Conservation (phyloP, 1,140 invertebrate species). For the Lerema accius region DNA sequence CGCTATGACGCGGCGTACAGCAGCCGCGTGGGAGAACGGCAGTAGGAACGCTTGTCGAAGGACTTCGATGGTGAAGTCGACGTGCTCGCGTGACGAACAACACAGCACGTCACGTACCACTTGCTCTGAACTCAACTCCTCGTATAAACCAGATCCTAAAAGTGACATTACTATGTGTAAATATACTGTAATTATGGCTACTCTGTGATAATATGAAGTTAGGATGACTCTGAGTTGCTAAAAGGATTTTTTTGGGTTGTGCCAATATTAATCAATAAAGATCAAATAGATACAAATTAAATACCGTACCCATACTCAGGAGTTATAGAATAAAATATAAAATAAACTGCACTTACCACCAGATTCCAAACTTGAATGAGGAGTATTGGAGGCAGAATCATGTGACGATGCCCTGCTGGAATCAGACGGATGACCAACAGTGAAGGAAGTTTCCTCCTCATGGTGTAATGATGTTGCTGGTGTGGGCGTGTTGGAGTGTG, state of each 20-base stretch:
- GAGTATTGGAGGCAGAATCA: slow-evolving; percentile 70
- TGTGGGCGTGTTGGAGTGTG: slow-evolving; percentile 63
- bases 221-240: too few species aligned
- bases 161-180: too few species aligned
- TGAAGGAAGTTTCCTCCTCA: slow-evolving; percentile 80
- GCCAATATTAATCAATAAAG: too few species aligned
- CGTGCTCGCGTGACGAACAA: slow-evolving; percentile 91
- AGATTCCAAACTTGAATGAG: slow-evolving; percentile 79
- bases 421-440: slow-evolving; percentile 75
- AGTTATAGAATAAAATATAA: too few species aligned
- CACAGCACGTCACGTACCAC: slow-evolving; percentile 95
- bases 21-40: slow-evolving; percentile 93
- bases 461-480: slow-evolving; percentile 67
- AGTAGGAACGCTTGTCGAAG: slow-evolving; percentile 96
- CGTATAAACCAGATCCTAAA: slow-evolving; percentile 55
- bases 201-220: too few species aligned
- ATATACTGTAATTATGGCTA: too few species aligned
- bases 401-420: slow-evolving; percentile 73
- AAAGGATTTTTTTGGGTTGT: too few species aligned
- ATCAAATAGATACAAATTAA: too few species aligned
- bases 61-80: slow-evolving; percentile 97
- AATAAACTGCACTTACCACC: too few species aligned
- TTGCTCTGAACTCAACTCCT: slow-evolving; percentile 71
- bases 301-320: too few species aligned
- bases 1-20: slow-evolving; percentile 94